Evolutionary conservation across 2,113 vertebrate species (phyloP), one percentile per base, ranked within the genome.

Genomic region (Sapajus apella): DNA sequence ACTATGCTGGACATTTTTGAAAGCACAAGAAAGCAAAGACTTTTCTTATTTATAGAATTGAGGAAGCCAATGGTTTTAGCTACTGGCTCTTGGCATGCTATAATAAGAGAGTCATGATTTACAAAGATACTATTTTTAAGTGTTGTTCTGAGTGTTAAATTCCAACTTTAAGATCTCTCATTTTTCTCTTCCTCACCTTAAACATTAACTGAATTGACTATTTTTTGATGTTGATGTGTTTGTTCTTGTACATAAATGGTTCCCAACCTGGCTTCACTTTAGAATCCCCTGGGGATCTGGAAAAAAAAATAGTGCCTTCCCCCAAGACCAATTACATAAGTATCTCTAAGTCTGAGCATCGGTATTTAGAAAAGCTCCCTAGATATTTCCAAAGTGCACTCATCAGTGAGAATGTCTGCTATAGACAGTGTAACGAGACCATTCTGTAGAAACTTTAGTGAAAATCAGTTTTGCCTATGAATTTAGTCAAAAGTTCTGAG

Each of bases 51-150:
- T 81, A 21, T 72, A 75, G 35, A 91, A 40, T 1, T n/a, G 20
- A 61, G 45, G n/a, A 32, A 16, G 30, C 66, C 72, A 16, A 1
- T 66, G 23, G 20, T 80, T 94, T 64, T 72, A 72, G 37, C 45
- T 56, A 17, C 32, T 66, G 73, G 16, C 14, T 91, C 70, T 45
- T 70, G 64, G 20, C 64, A 6, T 64, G 32, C 75, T 92, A 1
- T 75, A 40, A 35, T 13, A 43, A 79, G 56, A 66, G 17, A 83
- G 12, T 52, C 55, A 21, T 68, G n/a, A 90, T 68, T 84, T 92
- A 94, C 45, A 90, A 87, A 94, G 58, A 37, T 61, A 43, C 20
- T 90, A 66, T 58, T 87, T 89, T 83, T 80, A 97, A 89, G 23
- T 8, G 3, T 61, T 64, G 25, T 45, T 91, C 55, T 75, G 40